Percentiles rank a stretch among this genome's conserved stretches.
Evolutionary conservation across 2,888 invertebrate species (phyloP).

Genomic region (Nebria brevicollis): DNA sequence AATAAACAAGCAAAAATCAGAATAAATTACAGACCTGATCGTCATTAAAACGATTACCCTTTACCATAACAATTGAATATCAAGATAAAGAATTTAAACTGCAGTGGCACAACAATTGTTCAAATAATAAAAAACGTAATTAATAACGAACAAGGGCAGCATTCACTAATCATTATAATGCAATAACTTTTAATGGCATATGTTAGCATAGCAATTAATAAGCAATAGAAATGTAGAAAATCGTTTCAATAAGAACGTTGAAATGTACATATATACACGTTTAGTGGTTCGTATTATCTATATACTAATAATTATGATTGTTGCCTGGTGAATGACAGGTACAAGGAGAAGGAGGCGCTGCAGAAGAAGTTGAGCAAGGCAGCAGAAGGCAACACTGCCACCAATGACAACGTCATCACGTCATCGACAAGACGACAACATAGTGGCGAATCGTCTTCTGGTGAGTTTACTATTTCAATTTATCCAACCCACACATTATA

Average conservation of each 20-base stretch:
- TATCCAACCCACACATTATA: too few relatives aligned
- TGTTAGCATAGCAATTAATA: background rate
- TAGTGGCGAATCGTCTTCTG: background rate
- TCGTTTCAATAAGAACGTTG: too few relatives aligned
- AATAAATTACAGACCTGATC: background rate
- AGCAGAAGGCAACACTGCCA: conserved; percentile 51
- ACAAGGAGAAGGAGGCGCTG: conserved; percentile 66
- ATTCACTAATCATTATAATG: background rate
- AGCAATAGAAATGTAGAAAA: background rate
- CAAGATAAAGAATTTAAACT: background rate
- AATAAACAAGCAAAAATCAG: background rate
- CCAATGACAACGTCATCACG: conserved; percentile 48
- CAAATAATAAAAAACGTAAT: background rate
- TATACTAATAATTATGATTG: background rate
- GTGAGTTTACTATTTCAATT: background rate
- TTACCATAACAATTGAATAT: background rate
- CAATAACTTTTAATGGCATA: conserved; percentile 7
- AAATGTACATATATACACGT: background rate
- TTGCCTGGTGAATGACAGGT: conserved; percentile 54
- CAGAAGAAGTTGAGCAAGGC: conserved; percentile 65
- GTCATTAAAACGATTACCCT: background rate
- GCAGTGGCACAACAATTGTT: background rate
- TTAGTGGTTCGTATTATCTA: background rate
- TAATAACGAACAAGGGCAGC: background rate
- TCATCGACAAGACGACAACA: background rate